Evolutionary conservation across 2,113 vertebrate genomes (phyloP), one percentile per base, ranked within the genome.

Genomic region (Mus musculus): DNA sequence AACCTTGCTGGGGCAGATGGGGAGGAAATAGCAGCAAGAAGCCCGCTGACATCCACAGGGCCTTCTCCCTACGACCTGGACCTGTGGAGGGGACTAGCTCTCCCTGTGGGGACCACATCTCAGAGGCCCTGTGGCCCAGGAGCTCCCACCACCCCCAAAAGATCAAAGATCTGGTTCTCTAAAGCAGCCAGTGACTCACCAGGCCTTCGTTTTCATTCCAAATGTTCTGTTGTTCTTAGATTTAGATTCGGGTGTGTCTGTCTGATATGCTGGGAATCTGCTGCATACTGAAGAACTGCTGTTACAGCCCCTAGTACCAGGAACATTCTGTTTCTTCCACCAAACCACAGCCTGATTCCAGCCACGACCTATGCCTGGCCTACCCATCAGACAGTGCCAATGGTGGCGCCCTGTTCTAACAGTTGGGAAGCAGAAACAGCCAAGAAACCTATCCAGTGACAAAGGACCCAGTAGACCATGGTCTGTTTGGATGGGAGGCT

Each of bases 91-190:
- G 63, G 1, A 5, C 65, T 2, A 1, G 91, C 36, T 87, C 71
- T 85, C 33, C 5, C 1, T 1, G 20, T 28, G 0, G 0, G 0
- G 59, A 59, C 75, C 56, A 24, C 16, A 4, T 12, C 16, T 33
- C 11, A 11, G n/a, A 78, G 20, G 8, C 17, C 42, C 11, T 0
- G 22, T 22, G 17, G 46, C 69, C 10, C 26, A 13, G 52, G 30
- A 3, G 39, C 52, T 9, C 20, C 17, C 71, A 46, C 30, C 3
- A 1, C 65, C 65, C 8, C 89, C 39, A 0, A 19, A 46, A 76
- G 42, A 46, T 33, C 7, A 7, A 20, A 39, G 56, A 33, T 42
- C 0, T 0, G 36, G 36, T 4, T 54, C 56, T 30, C 67, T 19
- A 2, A 17, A n/a, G 36, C 30, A 52, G 20, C 39, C 36, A 2